Evolutionary conservation across 2,797 vertebrate genomes (phyloP), one percentile per base, ranked within the genome.

Genomic region (Pelodytes ibericus): DNA sequence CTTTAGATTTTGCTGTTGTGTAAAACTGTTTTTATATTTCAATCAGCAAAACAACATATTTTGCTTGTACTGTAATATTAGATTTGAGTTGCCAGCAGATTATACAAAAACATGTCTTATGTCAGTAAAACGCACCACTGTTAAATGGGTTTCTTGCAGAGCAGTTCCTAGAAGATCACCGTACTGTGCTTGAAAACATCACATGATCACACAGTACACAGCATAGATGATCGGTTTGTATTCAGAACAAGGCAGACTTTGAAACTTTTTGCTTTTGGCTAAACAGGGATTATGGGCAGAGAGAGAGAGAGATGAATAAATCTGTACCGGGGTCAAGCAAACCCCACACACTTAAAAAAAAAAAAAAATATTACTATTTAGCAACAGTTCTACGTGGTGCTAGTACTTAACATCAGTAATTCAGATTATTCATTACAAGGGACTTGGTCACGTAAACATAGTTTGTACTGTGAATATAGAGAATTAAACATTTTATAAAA

Each of bases 161-260:
- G 26, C 64, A 73, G 65, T 73, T 79, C 77, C 71, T 69, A 79
- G 77, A 79, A 79, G 64, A 73, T 63, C 69, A 74, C 77, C 71
- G 69, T 44, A 36, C 64, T 16, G 16, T 44, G 26, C 47, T 56
- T 79, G 30, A 79, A 79, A 79, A 79, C 77, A 79, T 79, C 77
- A 79, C 77, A 79, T 79, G 77, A 79, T 33, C 33, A 26, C 26
- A 68, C 71, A 63, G 58, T 59, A 65, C 74, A 59, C 31, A 63
- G 59, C 66, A 71, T 26, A 71, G 25, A 22, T 25, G 20, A 65
- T 4, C 27, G 49, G 57, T 24, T 56, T 71, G 47, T 57, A 41
- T 47, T 7, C 25, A 49, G 63, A 79, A 79, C 71, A 79, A 73
- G 65, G 77, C 41, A 68, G 71, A 79, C 77, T 79, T 79, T 79